Percentiles rank a stretch among this genome's conserved stretches.
phyloP scores from a whole-genome alignment of 64 coral and sea anemone genomes.

The Astreopora myriophthalma region DNA sequence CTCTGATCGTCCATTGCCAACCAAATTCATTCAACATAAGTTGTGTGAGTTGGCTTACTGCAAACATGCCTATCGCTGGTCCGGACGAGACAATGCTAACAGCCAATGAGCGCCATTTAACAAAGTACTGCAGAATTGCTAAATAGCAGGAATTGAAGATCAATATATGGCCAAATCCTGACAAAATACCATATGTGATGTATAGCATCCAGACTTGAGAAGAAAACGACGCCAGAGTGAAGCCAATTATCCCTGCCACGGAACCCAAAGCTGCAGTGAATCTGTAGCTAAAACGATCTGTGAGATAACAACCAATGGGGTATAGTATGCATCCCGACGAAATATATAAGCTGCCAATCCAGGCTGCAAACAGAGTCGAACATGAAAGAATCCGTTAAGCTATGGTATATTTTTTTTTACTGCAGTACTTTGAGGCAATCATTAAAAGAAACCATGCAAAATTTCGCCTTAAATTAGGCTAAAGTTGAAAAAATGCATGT shows the following conservation, averaged over 20 bases:
- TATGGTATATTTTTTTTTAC: background rate
- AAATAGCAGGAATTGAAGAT: conserved; percentile 1
- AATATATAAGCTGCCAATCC: conserved; percentile 27
- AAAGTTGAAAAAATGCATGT: no score
- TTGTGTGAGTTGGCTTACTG: conserved; percentile 15
- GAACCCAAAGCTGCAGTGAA: conserved; percentile 4
- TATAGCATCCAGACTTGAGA: conserved; percentile 40
- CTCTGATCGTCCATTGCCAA: conserved; percentile 25
- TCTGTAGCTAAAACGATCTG: conserved; percentile 25
- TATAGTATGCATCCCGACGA: background rate
- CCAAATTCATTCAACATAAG: conserved; percentile 35
- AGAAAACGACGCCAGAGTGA: conserved; percentile 7
- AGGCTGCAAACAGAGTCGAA: conserved; percentile 27
- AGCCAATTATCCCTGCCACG: background rate
- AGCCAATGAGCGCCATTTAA: conserved; percentile 52
- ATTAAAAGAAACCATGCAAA: no score
- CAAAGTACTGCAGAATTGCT: conserved; percentile 60
- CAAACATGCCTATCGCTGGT: conserved; percentile 22
- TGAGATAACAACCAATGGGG: conserved; percentile 4
- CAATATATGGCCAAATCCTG: background rate
- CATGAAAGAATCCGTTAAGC: background rate
- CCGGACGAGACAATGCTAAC: conserved; percentile 34
- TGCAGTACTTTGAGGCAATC: no score
- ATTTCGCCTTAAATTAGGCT: no score
- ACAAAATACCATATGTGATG: conserved; percentile 35